Evolutionary conservation across 2,888 invertebrate genomes (phyloP), one percentile per base, ranked within the genome.

Genomic region (Empis stercorea): DNA sequence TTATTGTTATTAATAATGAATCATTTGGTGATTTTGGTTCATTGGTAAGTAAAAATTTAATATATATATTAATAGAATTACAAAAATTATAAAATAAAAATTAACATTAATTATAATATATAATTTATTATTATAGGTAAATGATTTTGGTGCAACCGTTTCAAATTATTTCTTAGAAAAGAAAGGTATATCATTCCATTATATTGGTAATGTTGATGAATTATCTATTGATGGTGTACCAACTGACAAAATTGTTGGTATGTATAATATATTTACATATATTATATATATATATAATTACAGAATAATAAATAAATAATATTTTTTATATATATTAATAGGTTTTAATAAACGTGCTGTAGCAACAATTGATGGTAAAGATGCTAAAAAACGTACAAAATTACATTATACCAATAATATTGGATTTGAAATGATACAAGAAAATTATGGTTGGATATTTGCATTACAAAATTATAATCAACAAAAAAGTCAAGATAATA

Each of bases 361-460:
- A 55, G 71, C 80, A 48, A 71, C 81, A 15, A 73, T 78, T 13
- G 82, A 84, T 59, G 73, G 75, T 57, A 80, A 78, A 68, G 66
- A 66, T 45, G 61, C 59, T 23, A 84, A 79, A 59, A 76, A 75
- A 34, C 74, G 77, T 51, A 64, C 70, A 16, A 76, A 79, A 4
- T 60, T 86, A 2, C 65, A 69, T 15, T 73, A 74, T 51, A 61
- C 69, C 15, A 57, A 61, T 14, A 81, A 85, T 58, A 73, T 76
- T 56, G 88, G 87, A 64, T 73, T 79, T 32, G 78, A 79, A 50
- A 79, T 82, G 55, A 75, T 80, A 10, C 70, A 80, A 48, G 66
- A 61, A 10, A 63, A 61, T 44, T 61, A 64, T 5, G 69, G 69
- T 4, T 68, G 66, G 62, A 61, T 65, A 30, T 70, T 68, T 48